Base-by-base conservation (phyloP, 37 sponge, comb jelly and placozoan species). In the Petrosia ficiformis region DNA sequence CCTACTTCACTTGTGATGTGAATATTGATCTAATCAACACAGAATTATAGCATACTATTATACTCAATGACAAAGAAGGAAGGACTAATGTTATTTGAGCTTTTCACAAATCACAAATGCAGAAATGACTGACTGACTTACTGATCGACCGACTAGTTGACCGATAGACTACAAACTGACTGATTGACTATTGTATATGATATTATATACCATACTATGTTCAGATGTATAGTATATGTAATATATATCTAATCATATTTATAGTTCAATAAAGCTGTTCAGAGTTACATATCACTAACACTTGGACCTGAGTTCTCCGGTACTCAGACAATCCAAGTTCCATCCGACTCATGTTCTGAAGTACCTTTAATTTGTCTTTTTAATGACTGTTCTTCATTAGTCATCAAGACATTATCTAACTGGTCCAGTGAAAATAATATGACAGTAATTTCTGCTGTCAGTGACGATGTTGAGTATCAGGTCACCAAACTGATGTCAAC, bases 251-350 rank as follows among this genome's bases (percentile, higher is more conserved):
- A 44, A 19, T 59, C 39, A 32, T 60, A 65, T 76, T 28, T 68
- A 67, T 58, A 68, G 74, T 28, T 67, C 67, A 3, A 28, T 39
- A 31, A 63, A 22, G 82, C 42, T 11, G 22, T 35, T 4, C 33
- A 73, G 54, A 44, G 73, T 29, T 78, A 65, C 66, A 63, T 85
- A 16, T 40, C 67, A 0, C 40, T 73, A 1, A 71, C 58, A 22
- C 41, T 76, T 34, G 81, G 82, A 25, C 37, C 72, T 37, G 35
- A 69, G 19, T 69, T 69, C 35, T 28, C 31, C 6, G 36, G 35
- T 11, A 6, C 42, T 37, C 70, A 69, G 36, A 1, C 70, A 1
- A 11, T 39, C 2, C 28, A 4, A 37, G 70, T 69, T 28, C 39
- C 70, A 34, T 14, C 36, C 42, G 14, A 48, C 14, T n/a, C n/a